Base-by-base conservation (phyloP, 2,797 vertebrate genomes). In the Gymnocypris eckloni region DNA sequence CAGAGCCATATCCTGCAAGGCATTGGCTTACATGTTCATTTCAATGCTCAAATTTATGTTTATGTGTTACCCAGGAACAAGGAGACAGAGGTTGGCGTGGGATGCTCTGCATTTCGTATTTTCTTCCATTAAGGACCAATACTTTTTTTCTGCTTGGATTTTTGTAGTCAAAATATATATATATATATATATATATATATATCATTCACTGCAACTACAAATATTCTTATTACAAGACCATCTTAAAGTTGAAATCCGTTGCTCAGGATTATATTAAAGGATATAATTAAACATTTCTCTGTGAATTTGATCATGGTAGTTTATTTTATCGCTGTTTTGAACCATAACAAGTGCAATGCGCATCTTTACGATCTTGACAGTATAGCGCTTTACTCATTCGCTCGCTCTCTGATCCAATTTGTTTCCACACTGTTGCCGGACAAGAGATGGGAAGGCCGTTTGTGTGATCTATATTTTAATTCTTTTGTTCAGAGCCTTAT, bases 381-480 rank as follows among this genome's bases (percentile, higher is more conserved):
- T 69, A 20, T 52, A 77, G 80, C 77, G 59, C 25, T 72, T 48
- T 13, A 66, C 59, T 82, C 50, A 54, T 25, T 75, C 81, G 18
- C 81, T 89, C 33, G 52, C 64, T 81, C 76, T 83, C 89, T 94
- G 88, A 93, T 93, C 92, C 91, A 93, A 92, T 93, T 93, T 94
- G 89, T 92, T 91, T 92, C 89, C 92, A 90, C 33, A 48, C 89
- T 91, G 91, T 90, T 89, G 89, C 85, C 69, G 88, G 90, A 93
- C 91, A 90, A 91, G 86, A 90, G 81, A 67, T 81, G 83, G 75
- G 90, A 86, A 89, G 89, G 86, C 89, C 86, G 84, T 89, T 92
- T 93, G 90, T 93, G 90, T 93, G 92, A 93, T 92, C 89, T 93
- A 92, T 91, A 92, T 91, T 94, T 93, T 89, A 93, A 95, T 92